These are phyloP conservation scores for Hyperoodon ampullatus DNA, from an alignment of 2,113 vertebrate species.

Conservation along the genomic window DNA sequence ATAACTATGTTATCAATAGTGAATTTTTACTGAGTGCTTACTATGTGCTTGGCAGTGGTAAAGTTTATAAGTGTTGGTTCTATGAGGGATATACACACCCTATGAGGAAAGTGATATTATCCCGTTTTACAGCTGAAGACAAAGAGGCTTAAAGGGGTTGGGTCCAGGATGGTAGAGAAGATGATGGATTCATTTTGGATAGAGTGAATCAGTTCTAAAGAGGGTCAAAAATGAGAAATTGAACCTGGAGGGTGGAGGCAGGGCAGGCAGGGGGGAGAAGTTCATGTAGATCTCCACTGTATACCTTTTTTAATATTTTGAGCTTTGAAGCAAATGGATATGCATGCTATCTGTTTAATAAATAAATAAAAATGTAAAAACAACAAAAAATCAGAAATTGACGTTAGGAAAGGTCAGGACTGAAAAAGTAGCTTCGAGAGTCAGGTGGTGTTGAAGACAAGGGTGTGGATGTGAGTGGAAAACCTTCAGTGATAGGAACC, in stretches of 20 bases:
- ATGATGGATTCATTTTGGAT: not conserved
- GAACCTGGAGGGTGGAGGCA: not conserved
- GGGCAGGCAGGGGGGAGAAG: not conserved
- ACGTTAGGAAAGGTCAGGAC: not conserved
- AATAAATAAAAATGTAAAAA: not conserved
- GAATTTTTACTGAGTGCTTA: not conserved
- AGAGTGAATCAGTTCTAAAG: not conserved
- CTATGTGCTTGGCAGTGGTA: not conserved
- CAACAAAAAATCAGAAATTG: not conserved
- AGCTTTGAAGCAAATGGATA: not conserved
- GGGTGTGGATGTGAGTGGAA: no score
- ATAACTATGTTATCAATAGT: not conserved
- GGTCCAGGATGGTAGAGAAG: not conserved
- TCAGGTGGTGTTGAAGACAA: not conserved
- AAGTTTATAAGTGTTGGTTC: not conserved
- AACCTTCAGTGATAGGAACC: not conserved
- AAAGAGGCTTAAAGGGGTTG: not conserved
- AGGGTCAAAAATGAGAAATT: not conserved
- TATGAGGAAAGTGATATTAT: not conserved
- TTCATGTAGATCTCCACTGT: not conserved
- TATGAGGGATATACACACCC: not conserved
- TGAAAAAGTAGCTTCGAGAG: not conserved
- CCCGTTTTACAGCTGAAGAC: not conserved
- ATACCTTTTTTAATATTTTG: not conserved
- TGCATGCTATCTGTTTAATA: not conserved